Conservation (phyloP, 1,140 invertebrate species). For the Heliconius melpomene region DNA sequence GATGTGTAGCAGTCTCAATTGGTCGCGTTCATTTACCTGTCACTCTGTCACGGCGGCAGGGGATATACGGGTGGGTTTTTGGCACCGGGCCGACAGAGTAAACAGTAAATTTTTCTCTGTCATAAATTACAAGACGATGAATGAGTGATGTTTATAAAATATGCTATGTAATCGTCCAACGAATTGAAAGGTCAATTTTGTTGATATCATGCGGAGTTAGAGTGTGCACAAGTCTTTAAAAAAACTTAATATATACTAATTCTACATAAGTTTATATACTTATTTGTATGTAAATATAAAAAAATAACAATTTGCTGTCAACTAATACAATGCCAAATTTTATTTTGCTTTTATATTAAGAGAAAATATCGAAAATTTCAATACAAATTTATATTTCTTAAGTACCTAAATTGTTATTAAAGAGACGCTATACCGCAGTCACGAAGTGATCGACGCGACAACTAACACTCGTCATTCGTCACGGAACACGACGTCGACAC, state of each 20-base stretch:
- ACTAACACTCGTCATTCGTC: slow-evolving; percentile 35
- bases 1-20: slow-evolving; percentile 45
- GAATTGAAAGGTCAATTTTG: neutral
- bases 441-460: slow-evolving; percentile 43
- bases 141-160: slow-evolving; percentile 1
- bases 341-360: neutral
- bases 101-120: neutral
- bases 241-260: neutral
- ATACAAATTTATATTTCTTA: neutral
- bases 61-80: slow-evolving; percentile 26
- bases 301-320: neutral
- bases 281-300: too few relatives aligned
- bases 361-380: neutral
- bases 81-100: neutral
- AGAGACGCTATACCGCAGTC: slow-evolving; percentile 44
- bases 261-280: too few relatives aligned
- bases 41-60: slow-evolving; percentile 46
- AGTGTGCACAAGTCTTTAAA: neutral
- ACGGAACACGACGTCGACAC: neutral
- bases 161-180: neutral
- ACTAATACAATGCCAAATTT: neutral
- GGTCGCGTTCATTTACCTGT: slow-evolving; percentile 55
- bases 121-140: neutral
- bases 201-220: neutral
- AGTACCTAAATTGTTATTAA: neutral